A percentile compares a stretch with the other conserved stretches of the same genome.
Conservation (phyloP, 1,140 invertebrate genomes). For the Lepidurus packardi region DNA sequence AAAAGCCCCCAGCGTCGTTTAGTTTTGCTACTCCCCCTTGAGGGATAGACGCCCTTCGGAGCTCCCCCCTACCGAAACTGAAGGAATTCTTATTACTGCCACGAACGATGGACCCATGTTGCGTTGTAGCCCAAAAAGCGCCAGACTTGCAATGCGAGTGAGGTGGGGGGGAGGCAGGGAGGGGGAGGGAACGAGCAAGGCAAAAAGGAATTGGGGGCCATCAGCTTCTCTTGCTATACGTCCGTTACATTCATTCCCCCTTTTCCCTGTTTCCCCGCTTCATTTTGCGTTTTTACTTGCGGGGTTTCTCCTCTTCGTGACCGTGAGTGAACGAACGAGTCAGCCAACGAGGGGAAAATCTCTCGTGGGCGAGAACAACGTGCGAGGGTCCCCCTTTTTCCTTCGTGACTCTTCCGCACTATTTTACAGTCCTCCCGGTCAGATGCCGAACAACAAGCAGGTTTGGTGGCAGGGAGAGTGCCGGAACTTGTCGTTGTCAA, state of each 20-base stretch:
- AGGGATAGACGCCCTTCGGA: constrained; percentile 12
- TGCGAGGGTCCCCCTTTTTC: constrained; percentile 3
- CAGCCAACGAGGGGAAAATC: neutral
- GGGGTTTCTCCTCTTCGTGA: constrained; percentile 21
- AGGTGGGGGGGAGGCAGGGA: neutral
- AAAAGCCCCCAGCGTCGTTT: constrained; percentile 20
- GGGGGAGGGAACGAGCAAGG: neutral
- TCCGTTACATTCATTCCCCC: constrained; percentile 11
- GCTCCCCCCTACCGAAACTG: constrained; percentile 17
- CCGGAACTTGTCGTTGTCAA: neutral
- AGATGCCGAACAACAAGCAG: constrained; percentile 18
- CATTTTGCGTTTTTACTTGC: constrained; percentile 15
- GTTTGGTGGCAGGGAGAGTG: constrained; percentile 13
- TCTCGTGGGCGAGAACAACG: constrained; percentile 20
- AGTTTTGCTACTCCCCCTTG: constrained; percentile 15
- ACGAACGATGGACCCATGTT: constrained; percentile 15
- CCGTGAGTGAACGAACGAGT: constrained; percentile 20
- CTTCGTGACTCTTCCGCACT: constrained; percentile 7
- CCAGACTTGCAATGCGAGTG: constrained; percentile 5
- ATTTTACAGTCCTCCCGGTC: constrained; percentile 21
- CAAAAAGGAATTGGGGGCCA: constrained; percentile 1
- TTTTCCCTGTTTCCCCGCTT: neutral
- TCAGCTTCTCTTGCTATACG: neutral
- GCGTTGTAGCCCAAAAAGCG: constrained; percentile 13
- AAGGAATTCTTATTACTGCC: constrained; percentile 22